Evolutionary conservation across 2,888 invertebrate genomes (phyloP).

Genomic region (Nymphalis urticae): DNA sequence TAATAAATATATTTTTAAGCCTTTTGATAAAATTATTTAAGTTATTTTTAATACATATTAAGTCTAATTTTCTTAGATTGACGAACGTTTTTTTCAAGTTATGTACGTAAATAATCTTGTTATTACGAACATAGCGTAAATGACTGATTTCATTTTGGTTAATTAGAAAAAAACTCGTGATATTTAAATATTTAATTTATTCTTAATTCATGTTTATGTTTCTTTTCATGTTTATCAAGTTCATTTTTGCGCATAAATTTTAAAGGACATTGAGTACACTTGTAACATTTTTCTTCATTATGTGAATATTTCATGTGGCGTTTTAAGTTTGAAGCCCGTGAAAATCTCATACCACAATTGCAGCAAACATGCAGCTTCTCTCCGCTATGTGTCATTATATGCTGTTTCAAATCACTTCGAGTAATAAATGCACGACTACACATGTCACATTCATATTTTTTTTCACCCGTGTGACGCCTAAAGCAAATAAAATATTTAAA

Average conservation of each 20-base stretch:
- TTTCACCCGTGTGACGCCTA: constrained; percentile 76
- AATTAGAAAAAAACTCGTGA: neutral
- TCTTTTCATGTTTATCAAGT: constrained; percentile 55
- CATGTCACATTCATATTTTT: constrained; percentile 68
- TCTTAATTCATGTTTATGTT: constrained; percentile 38
- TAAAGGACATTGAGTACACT: constrained; percentile 51
- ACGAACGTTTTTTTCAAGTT: too few relatives aligned
- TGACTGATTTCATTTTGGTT: neutral
- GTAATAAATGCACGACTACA: constrained; percentile 72
- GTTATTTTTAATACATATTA: too few relatives aligned
- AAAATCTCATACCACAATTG: constrained; percentile 65
- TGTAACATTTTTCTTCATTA: constrained; percentile 46
- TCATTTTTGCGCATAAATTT: constrained; percentile 54
- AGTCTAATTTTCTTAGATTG: too few relatives aligned
- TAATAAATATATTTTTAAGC: too few relatives aligned
- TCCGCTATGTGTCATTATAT: constrained; percentile 65
- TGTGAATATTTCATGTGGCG: constrained; percentile 65
- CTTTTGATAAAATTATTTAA: too few relatives aligned
- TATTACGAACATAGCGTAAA: too few relatives aligned
- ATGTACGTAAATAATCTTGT: too few relatives aligned
- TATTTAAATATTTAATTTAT: neutral
- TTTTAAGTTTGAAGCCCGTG: constrained; percentile 69
- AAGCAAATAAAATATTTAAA: constrained; percentile 37
- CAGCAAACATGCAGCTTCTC: constrained; percentile 67
- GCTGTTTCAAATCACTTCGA: constrained; percentile 72